Evolutionary conservation across 2,797 vertebrate species (phyloP), one percentile per base, ranked within the genome.

Genomic region (Cheracebus regulus): DNA sequence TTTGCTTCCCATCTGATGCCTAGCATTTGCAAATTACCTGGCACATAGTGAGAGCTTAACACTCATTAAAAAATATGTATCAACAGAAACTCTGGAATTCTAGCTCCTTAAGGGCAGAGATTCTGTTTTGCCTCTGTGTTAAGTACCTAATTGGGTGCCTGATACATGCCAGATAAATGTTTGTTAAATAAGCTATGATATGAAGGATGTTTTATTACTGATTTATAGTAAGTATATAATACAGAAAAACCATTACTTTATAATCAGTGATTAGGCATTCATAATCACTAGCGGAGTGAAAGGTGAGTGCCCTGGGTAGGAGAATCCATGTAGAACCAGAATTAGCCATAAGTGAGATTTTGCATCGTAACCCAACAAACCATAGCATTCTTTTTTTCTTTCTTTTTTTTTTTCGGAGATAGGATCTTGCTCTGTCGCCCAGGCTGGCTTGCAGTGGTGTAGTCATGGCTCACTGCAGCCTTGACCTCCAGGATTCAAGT

Each of bases 221-320:
- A 92, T 58, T 95, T 95, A 55, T 14, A 93, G 14, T 41, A 67
- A 93, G 10, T 24, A 79, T 26, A 81, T 61, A 90, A 87, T 46
- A 2, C 26, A 85, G 19, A 95, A 88, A 33, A 84, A 48, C 33
- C 5, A 90, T 67, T 39, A 73, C 58, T 83, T 88, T 73, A 64
- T 84, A 64, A 88, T 48, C n/a, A 89, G 20, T 58, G 75, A 75
- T 85, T 52, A 81, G 64, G 52, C 33, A 80, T 58, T 83, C 55
- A 95, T 28, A 95, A 95, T 52, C 50, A 52, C n/a, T 85, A 28
- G 61, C 46, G 30, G 72, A 84, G 58, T n/a, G 87, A 83, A 88
- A 5, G 30, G 44, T 70, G 19, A 83, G n/a, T 86, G 44, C 30
- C 52, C 52, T 78, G 33, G 72, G 41, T 73, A 39, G 78, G 41